Conservation (phyloP, 1,140 invertebrate genomes). For the Hyles vespertilio region DNA sequence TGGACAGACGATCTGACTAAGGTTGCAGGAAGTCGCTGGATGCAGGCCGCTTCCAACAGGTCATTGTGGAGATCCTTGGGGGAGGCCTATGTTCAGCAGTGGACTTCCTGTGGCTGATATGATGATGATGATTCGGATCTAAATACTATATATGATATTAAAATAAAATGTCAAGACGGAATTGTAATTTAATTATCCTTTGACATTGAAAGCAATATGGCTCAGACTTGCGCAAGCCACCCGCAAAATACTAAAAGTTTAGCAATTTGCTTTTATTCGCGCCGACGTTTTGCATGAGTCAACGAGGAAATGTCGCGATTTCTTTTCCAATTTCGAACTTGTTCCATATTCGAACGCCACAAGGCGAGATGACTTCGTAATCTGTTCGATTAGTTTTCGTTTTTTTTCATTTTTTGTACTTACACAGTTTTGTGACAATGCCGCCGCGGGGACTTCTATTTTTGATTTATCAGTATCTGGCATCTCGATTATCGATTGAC, state of each 20-base stretch:
- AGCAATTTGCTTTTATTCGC: slow-evolving; percentile 42
- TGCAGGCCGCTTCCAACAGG: too few species aligned
- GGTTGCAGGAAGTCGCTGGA: too few species aligned
- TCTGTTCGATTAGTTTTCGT: slow-evolving; percentile 22
- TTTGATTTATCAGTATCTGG: slow-evolving; percentile 5
- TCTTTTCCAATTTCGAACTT: slow-evolving; percentile 39
- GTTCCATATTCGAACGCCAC: slow-evolving; percentile 25
- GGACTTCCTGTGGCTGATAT: too few species aligned
- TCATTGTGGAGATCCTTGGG: too few species aligned
- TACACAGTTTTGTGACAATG: slow-evolving; percentile 2
- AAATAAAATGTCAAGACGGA: too few species aligned
- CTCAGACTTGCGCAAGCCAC: not conserved
- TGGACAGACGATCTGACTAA: too few species aligned
- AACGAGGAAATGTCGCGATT: slow-evolving; percentile 24
- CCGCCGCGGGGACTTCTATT: slow-evolving; percentile 1
- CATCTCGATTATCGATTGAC: slow-evolving; percentile 1
- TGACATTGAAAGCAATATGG: too few species aligned
- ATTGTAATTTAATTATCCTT: too few species aligned
- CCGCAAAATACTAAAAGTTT: slow-evolving; percentile 30
- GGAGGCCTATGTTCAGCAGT: too few species aligned
- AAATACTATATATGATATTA: too few species aligned
- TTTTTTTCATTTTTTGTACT: slow-evolving; percentile 5
- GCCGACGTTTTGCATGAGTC: slow-evolving; percentile 31
- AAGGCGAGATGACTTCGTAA: slow-evolving; percentile 19
- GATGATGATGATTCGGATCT: too few species aligned